Percentiles rank a stretch among this genome's conserved stretches.
Conservation (phyloP, 2,888 invertebrate species). For the Kuschelorhynchus macadamiae region DNA sequence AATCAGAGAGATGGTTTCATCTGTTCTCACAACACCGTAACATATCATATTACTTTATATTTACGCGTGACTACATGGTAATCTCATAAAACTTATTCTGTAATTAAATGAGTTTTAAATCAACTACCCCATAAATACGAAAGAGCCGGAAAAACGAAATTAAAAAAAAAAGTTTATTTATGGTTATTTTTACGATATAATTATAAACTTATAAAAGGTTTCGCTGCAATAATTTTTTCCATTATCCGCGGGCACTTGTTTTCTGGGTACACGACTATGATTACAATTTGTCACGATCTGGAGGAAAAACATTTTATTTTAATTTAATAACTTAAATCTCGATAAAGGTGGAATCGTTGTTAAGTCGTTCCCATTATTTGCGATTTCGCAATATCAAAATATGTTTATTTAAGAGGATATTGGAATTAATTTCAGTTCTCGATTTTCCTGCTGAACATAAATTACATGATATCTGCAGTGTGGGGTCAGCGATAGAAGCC, state of each 20-base stretch:
- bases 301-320: conserved; percentile 13
- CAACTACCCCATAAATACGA: conserved; percentile 11
- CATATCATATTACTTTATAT: no score
- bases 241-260: conserved; percentile 22
- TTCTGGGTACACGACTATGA: conserved; percentile 27
- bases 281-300: conserved; percentile 33
- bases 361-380: background rate
- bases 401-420: no score
- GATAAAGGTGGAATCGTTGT: conserved; percentile 6
- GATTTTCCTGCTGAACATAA: no score
- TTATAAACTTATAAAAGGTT: conserved; percentile 26
- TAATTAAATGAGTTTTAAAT: conserved; percentile 1
- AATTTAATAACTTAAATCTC: conserved; percentile 16
- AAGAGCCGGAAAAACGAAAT: background rate
- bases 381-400: background rate
- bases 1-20: no score
- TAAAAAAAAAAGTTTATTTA: conserved; percentile 7
- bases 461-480: no score
- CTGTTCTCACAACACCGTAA: no score
- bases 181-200: conserved; percentile 14
- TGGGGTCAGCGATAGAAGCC: no score
- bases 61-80: background rate
- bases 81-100: conserved; percentile 6
- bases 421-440: no score
- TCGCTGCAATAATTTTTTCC: conserved; percentile 15